These are phyloP conservation scores for Buathra laborator DNA, from an alignment of 2,888 invertebrate genomes.

Conservation along the genomic window DNA sequence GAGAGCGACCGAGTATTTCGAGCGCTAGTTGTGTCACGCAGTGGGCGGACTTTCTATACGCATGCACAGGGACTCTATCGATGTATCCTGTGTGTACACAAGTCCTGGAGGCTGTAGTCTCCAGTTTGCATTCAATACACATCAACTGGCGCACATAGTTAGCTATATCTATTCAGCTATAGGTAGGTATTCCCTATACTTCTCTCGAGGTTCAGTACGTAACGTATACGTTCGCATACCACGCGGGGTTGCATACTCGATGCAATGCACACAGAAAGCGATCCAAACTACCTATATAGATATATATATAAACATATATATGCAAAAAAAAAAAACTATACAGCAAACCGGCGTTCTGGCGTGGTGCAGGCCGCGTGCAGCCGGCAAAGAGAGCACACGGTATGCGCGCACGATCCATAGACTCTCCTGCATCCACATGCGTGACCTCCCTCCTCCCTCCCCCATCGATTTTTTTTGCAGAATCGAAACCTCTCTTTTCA, in stretches of 20 bases:
- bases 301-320: neutral
- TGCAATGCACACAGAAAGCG: slow-evolving; percentile 27
- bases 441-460: slow-evolving; percentile 68
- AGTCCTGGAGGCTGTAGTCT: slow-evolving; percentile 50
- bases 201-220: slow-evolving; percentile 33
- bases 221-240: slow-evolving; percentile 38
- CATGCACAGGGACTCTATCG: slow-evolving; percentile 54
- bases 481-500: slow-evolving; percentile 37
- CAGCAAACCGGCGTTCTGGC: slow-evolving; percentile 35
- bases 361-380: slow-evolving; percentile 36
- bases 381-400: slow-evolving; percentile 41
- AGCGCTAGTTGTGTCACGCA: slow-evolving; percentile 73
- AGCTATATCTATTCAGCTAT: slow-evolving; percentile 5
- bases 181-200: slow-evolving; percentile 16
- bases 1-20: slow-evolving; percentile 25
- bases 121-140: slow-evolving; percentile 35
- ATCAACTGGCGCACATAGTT: slow-evolving; percentile 1
- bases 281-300: slow-evolving; percentile 21
- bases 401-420: slow-evolving; percentile 35
- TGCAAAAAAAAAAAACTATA: slow-evolving; percentile 30
- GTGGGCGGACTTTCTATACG: slow-evolving; percentile 81
- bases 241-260: slow-evolving; percentile 15
- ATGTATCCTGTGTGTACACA: slow-evolving; percentile 56
- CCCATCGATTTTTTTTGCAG: slow-evolving; percentile 7
- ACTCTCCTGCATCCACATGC: slow-evolving; percentile 70